Evolutionary conservation across 1,140 invertebrate species (phyloP).

Genomic region (Limonius californicus): DNA sequence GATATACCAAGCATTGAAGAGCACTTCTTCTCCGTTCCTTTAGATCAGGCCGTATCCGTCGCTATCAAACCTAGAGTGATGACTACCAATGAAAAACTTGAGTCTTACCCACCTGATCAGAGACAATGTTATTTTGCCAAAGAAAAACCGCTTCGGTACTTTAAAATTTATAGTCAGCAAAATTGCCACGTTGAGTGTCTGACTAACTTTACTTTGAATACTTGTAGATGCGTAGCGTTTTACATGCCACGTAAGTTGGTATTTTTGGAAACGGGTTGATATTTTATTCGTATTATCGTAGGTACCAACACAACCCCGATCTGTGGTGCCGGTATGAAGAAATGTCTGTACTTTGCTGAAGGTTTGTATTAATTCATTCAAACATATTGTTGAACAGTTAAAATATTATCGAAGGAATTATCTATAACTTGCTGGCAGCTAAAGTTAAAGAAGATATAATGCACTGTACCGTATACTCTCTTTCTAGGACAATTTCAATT

Average conservation of each 20-base stretch:
- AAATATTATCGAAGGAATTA: no score
- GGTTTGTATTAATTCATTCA: no score
- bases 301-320: conserved; percentile 34
- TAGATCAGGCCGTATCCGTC: conserved; percentile 54
- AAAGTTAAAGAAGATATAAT: no score
- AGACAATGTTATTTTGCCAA: conserved; percentile 57
- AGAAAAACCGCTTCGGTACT: conserved; percentile 55
- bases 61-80: conserved; percentile 57
- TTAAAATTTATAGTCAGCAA: conserved; percentile 68
- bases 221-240: conserved; percentile 63
- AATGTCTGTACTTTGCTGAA: conserved; percentile 33
- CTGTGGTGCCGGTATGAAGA: conserved; percentile 35
- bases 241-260: conserved; percentile 64
- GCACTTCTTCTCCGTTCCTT: conserved; percentile 54
- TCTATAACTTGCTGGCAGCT: no score
- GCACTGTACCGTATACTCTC: no score
- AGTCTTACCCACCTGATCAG: conserved; percentile 52
- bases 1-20: conserved; percentile 54
- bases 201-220: conserved; percentile 64
- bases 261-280: no score
- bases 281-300: no score
- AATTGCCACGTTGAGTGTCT: conserved; percentile 76
- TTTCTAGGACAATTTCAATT: no score
- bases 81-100: conserved; percentile 53
- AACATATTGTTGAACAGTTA: no score